These are phyloP conservation scores for Litocranius walleri DNA, from an alignment of 2,113 vertebrate genomes.

Conservation along the genomic window DNA sequence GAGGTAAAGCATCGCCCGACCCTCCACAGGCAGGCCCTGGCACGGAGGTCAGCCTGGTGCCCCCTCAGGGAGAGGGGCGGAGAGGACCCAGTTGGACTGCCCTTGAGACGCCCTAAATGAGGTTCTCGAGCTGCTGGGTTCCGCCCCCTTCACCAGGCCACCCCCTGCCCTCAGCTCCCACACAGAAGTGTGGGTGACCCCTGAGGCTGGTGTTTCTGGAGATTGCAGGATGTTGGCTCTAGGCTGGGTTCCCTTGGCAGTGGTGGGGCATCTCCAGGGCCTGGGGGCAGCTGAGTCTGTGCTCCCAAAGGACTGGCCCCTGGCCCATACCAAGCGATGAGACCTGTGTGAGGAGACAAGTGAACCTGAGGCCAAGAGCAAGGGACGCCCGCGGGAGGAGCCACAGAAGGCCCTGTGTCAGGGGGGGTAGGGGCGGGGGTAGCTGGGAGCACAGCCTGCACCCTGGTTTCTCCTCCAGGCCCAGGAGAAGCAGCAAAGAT, in stretches of 20 bases:
- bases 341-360: not conserved
- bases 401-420: not conserved
- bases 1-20: constrained; percentile 34
- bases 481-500: constrained; percentile 76
- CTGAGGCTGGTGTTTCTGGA: not conserved
- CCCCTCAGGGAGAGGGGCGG: not conserved
- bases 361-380: not conserved
- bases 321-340: not conserved
- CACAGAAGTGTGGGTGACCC: not conserved
- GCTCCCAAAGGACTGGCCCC: not conserved
- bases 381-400: not conserved
- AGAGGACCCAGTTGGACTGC: not conserved
- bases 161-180: not conserved
- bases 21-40: not conserved
- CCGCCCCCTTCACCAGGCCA: not conserved
- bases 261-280: not conserved
- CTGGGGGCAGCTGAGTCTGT: not conserved
- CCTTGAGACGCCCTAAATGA: not conserved
- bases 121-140: not conserved
- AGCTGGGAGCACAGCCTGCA: not conserved
- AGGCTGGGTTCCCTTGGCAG: not conserved
- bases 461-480: constrained; percentile 61
- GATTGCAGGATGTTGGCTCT: not conserved
- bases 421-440: not conserved
- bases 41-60: not conserved